Base-by-base conservation (phyloP, 2,113 vertebrate species). In the Ictalurus punctatus region DNA sequence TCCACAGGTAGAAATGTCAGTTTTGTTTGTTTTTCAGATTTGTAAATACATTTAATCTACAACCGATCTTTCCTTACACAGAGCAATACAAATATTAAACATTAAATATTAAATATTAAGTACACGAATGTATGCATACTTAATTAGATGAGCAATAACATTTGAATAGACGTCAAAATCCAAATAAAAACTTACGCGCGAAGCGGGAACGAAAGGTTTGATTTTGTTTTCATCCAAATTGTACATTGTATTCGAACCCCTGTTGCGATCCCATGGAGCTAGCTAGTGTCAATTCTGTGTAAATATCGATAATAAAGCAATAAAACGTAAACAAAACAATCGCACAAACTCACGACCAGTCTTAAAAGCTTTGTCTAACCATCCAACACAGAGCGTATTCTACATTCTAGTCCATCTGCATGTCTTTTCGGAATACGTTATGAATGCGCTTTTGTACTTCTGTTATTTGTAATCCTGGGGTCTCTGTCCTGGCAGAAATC, bases 401-500 rank as follows among this genome's bases (percentile, higher is more conserved):
- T 78, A 65, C 12, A 63, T 44, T 48, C 12, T 3, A 19, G 4
- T 54, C 12, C 13, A 58, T 59, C n/a, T 13, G 21, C 8, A 30
- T 61, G 19, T 13, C 16, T 61, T 14, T 86, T 27, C 44, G 21
- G 27, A 25, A 25, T 25, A 34, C 9, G 21, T 63, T 48, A 48
- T 82, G 78, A 30, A 58, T 58, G 16, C 52, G 12, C 6, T 59
- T 85, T 37, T 76, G 23, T 59, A 37, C 44, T 48, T 74, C 30
- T 82, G 52, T 13, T 25, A 7, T 56, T 65, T 37, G 12, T 67
- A 52, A 59, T 71, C 81, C 34, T 30, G 58, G 21, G 52, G 27
- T 61, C 59, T 73, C 7, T 92, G 86, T 71, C 1, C 16, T 80
- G 34, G 1, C 93, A 99, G 98, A 98, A 98, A 96, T 98, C 95